These are phyloP conservation scores for Taurulus bubalis DNA, from an alignment of 2,113 vertebrate species.

Conservation along the genomic window DNA sequence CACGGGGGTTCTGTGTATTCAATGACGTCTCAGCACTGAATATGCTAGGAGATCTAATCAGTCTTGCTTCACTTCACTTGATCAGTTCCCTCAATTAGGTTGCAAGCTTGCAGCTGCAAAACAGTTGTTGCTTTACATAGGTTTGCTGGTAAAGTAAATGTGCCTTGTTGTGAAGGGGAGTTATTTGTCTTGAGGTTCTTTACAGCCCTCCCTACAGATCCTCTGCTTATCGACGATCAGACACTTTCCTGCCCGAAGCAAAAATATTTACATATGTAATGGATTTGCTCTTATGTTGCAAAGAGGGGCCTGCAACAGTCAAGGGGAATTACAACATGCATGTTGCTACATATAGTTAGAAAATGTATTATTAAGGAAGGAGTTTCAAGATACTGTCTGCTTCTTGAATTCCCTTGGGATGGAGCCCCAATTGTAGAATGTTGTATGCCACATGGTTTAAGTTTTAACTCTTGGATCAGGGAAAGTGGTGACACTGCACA, in stretches of 20 bases:
- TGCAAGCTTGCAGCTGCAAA: slow-evolving; percentile 60
- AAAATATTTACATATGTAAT: slow-evolving; percentile 47
- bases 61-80: slow-evolving; percentile 67
- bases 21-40: slow-evolving; percentile 48
- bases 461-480: slow-evolving; percentile 4
- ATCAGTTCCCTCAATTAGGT: slow-evolving; percentile 68
- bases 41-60: slow-evolving; percentile 72
- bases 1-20: slow-evolving; percentile 52
- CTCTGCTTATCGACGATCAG: slow-evolving; percentile 42
- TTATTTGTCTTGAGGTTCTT: slow-evolving; percentile 48
- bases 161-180: slow-evolving; percentile 48
- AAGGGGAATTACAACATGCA: slow-evolving; percentile 1
- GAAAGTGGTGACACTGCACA: slow-evolving; percentile 1
- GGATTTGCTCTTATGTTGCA: slow-evolving; percentile 37
- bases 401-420: slow-evolving; percentile 11
- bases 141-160: slow-evolving; percentile 52
- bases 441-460: not conserved
- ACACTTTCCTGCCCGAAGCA: slow-evolving; percentile 42
- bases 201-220: slow-evolving; percentile 29
- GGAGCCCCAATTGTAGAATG: not conserved
- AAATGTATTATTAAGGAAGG: not conserved
- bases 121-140: slow-evolving; percentile 53
- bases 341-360: slow-evolving; percentile 8
- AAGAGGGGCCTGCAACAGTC: not conserved
- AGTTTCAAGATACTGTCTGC: not conserved